Conservation (phyloP, 2,797 vertebrate species). For the Sebastolobus altivelis region DNA sequence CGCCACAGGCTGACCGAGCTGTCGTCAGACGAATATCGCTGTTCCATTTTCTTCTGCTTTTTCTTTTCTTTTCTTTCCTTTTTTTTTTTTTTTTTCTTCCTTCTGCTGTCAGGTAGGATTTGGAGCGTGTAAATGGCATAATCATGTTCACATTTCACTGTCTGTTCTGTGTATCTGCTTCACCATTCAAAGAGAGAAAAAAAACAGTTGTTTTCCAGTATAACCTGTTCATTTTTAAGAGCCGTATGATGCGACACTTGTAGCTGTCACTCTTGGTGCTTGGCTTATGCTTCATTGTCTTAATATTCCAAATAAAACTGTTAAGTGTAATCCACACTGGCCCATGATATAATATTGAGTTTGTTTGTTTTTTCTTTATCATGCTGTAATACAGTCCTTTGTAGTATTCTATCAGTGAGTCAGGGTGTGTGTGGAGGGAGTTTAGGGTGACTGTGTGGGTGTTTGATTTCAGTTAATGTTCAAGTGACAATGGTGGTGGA, state of each 20-base stretch:
- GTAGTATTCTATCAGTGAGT: neutral
- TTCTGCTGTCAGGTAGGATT: slow-evolving; percentile 77
- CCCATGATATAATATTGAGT: slow-evolving; percentile 58
- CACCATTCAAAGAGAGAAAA: slow-evolving; percentile 61
- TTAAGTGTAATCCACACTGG: slow-evolving; percentile 85
- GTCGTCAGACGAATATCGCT: slow-evolving; percentile 67
- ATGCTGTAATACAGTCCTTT: neutral
- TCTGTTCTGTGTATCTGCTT: slow-evolving; percentile 80
- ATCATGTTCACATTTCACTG: slow-evolving; percentile 82
- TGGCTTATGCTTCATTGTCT: slow-evolving; percentile 90
- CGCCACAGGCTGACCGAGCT: slow-evolving; percentile 66
- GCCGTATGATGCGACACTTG: slow-evolving; percentile 86
- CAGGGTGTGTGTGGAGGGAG: neutral
- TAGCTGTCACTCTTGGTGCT: slow-evolving; percentile 90
- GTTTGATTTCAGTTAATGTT: slow-evolving; percentile 18
- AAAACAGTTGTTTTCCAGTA: slow-evolving; percentile 75
- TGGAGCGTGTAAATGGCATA: slow-evolving; percentile 81
- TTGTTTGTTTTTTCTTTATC: slow-evolving; percentile 18
- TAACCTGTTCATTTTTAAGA: slow-evolving; percentile 85
- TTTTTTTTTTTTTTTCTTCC: slow-evolving; percentile 1
- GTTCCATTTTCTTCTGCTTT: slow-evolving; percentile 64
- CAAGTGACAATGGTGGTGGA: neutral
- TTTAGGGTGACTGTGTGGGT: slow-evolving; percentile 8
- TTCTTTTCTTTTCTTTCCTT: slow-evolving; percentile 23
- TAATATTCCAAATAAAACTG: slow-evolving; percentile 91